Conservation (phyloP, 2,888 invertebrate species). For the Pheosia gnoma region DNA sequence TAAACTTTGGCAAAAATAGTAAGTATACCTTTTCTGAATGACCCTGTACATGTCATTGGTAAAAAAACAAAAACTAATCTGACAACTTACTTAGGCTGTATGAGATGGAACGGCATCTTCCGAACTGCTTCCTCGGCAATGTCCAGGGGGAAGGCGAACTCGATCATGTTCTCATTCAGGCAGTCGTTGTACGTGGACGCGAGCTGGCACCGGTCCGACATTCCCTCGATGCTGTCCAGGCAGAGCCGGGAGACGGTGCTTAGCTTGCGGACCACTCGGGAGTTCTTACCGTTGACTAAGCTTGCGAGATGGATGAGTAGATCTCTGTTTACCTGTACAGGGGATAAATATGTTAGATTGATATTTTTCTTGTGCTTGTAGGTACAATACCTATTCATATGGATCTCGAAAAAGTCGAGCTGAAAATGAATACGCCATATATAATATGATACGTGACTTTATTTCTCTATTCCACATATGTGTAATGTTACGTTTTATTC, state of each 20-base stretch:
- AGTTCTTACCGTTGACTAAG: slow-evolving; percentile 74
- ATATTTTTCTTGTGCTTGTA: too few relatives aligned
- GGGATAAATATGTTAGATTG: not conserved
- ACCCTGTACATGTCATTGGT: too few relatives aligned
- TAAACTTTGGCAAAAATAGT: too few relatives aligned
- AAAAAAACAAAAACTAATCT: not conserved
- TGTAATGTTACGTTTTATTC: too few relatives aligned
- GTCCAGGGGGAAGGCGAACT: slow-evolving; percentile 75
- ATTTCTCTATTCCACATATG: too few relatives aligned
- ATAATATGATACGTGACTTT: too few relatives aligned
- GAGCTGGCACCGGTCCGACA: slow-evolving; percentile 73
- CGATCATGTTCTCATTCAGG: slow-evolving; percentile 75
- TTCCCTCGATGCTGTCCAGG: slow-evolving; percentile 73
- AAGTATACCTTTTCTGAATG: too few relatives aligned
- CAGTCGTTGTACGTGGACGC: slow-evolving; percentile 79
- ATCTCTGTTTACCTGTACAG: slow-evolving; percentile 69
- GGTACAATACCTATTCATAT: too few relatives aligned
- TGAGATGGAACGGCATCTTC: slow-evolving; percentile 78
- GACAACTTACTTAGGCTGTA: slow-evolving; percentile 65
- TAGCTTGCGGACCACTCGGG: slow-evolving; percentile 72
- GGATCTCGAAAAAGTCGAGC: too few relatives aligned
- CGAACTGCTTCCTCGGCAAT: slow-evolving; percentile 76
- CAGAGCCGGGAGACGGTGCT: slow-evolving; percentile 72
- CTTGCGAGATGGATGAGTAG: slow-evolving; percentile 71
- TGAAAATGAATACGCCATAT: too few relatives aligned